phyloP scores from a whole-genome alignment of 1,140 invertebrate species.

The Papilio helenus region DNA sequence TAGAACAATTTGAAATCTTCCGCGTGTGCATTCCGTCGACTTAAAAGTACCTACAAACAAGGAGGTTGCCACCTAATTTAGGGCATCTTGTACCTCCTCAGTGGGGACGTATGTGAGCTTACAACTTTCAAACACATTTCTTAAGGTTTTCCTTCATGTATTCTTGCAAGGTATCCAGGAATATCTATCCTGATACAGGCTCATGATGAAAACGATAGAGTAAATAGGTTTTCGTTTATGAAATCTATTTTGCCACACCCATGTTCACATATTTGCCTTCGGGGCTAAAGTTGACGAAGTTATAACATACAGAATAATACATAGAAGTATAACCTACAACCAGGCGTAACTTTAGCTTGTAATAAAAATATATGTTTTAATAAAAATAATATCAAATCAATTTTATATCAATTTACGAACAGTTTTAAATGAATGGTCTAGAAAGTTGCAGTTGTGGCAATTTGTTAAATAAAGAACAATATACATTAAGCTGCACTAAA shows the following conservation, averaged over 20 bases:
- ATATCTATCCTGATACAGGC: not conserved
- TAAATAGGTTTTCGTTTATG: not conserved
- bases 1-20: not conserved
- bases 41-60: no score
- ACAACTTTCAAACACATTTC: not conserved
- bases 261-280: not conserved
- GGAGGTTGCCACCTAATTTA: no score
- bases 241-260: no score
- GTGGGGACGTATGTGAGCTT: no score
- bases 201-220: not conserved
- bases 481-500: not conserved
- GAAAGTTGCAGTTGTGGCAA: not conserved
- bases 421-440: not conserved
- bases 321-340: no score
- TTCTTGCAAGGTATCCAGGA: no score
- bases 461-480: constrained; percentile 18
- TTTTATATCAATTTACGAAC: not conserved
- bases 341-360: no score
- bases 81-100: no score
- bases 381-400: not conserved
- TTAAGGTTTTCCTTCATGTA: not conserved
- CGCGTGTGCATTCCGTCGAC: no score
- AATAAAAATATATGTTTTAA: no score
- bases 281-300: not conserved
- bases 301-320: no score